Percentiles rank a stretch among this genome's conserved stretches.
Conservation (phyloP, 2,797 vertebrate genomes). For the Sebastes kiyomatsui region DNA sequence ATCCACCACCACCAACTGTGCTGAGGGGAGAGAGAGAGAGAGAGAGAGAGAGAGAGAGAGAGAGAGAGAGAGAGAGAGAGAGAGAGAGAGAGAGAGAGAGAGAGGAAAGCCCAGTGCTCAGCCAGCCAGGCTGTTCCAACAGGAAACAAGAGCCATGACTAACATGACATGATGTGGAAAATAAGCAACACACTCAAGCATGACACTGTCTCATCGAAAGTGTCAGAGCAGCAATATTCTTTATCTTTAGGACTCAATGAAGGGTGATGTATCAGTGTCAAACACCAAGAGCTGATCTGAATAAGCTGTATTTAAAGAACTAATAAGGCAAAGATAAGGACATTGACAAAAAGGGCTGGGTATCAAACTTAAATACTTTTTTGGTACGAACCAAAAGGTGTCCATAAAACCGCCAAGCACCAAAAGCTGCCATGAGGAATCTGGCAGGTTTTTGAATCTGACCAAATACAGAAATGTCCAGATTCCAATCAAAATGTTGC, state of each 20-base stretch:
- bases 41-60: no score
- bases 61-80: not conserved
- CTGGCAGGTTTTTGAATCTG: not conserved
- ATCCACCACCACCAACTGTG: constrained; percentile 26
- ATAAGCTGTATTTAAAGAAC: not conserved
- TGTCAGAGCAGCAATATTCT: constrained; percentile 1
- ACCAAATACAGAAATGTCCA: not conserved
- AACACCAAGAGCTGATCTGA: not conserved
- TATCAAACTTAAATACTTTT: not conserved
- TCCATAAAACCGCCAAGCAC: not conserved
- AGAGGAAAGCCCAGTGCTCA: not conserved
- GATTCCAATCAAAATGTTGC: not conserved
- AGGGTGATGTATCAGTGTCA: not conserved
- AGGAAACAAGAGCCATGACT: constrained; percentile 63
- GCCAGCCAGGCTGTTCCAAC: constrained; percentile 44
- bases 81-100: not conserved
- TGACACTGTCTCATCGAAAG: constrained; percentile 6
- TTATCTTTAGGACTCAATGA: not conserved
- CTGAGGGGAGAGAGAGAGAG: not conserved
- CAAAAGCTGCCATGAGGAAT: not conserved
- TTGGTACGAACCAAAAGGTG: not conserved
- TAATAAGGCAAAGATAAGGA: not conserved
- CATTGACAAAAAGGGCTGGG: not conserved
- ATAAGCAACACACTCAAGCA: constrained; percentile 37
- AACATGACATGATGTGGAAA: constrained; percentile 68